These are phyloP conservation scores for Eubasilissa regina DNA, from an alignment of 1,140 invertebrate species.

Conservation along the genomic window DNA sequence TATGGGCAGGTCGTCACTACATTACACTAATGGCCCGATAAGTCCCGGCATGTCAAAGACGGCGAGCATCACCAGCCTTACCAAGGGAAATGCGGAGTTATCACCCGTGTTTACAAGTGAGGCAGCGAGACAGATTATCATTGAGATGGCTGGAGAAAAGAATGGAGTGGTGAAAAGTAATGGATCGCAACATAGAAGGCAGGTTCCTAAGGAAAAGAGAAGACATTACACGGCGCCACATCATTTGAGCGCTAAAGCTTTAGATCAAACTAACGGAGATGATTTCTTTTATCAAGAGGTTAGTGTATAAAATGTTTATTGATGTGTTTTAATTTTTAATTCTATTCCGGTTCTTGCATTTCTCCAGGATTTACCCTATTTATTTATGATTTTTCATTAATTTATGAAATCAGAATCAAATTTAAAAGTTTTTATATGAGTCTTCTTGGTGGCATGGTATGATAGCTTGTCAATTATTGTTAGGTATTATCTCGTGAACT, in stretches of 20 bases:
- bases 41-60: conserved; percentile 54
- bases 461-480: no score
- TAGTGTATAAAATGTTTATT: conserved; percentile 57
- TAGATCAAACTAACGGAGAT: conserved; percentile 72
- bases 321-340: no score
- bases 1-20: conserved; percentile 13
- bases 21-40: conserved; percentile 51
- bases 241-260: conserved; percentile 74
- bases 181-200: conserved; percentile 73
- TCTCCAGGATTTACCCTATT: no score
- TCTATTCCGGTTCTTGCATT: no score
- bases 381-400: no score
- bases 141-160: conserved; percentile 81
- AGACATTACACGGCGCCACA: conserved; percentile 91
- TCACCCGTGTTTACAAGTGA: conserved; percentile 87
- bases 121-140: conserved; percentile 87
- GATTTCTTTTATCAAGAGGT: conserved; percentile 73
- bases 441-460: no score
- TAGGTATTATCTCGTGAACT: no score
- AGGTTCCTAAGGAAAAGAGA: conserved; percentile 85
- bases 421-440: no score
- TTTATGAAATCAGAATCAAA: no score
- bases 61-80: conserved; percentile 53
- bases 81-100: conserved; percentile 62
- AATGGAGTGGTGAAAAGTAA: conserved; percentile 64